Evolutionary conservation across 2,113 vertebrate genomes (phyloP), one percentile per base, ranked within the genome.

Genomic region (Psephotus haematonotus): DNA sequence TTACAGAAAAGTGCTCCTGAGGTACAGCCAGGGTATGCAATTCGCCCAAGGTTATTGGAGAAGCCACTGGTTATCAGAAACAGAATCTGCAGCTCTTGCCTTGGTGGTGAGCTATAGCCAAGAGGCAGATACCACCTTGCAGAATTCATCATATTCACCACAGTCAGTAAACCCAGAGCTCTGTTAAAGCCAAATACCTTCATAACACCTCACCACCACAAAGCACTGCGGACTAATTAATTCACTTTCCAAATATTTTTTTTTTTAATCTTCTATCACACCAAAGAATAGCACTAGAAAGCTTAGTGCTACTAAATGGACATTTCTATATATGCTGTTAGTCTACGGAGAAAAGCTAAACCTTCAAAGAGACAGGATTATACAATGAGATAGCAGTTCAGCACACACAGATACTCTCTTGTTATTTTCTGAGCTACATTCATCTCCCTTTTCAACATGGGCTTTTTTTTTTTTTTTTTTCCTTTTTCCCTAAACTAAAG

Each of bases 381-480:
- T 50, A 96, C 84, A 94, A 80, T 39, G 77, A 87, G 91, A 95
- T 78, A 87, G 88, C 74, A 72, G 75, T 80, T 93, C 95, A 91
- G 88, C 76, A 95, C 82, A 67, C 43, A 87, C 12, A 80, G 83
- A 92, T 10, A 93, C 60, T 70, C 88, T 94, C 94, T 91, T 95
- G 84, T 93, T 96, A 96, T 95, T 95, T 86, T 81, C 88, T 92
- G 57, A 93, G 90, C 88, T 82, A 86, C 68, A 95, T 95, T 93
- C 82, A 77, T 95, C 93, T 95, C 79, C 69, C 60, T 87, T 95
- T 96, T 92, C 84, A 81, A 44, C 29, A 72, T 11, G 17, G 64
- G 9, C 2, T 17, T 60, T 67, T 52, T 83, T 41, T 41, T 52
- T 83, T 41, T 41, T 50, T 37, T 43, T 83, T 50, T 77, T 12